phyloP scores from a whole-genome alignment of 1,140 invertebrate species.

The Trialeurodes vaporariorum region DNA sequence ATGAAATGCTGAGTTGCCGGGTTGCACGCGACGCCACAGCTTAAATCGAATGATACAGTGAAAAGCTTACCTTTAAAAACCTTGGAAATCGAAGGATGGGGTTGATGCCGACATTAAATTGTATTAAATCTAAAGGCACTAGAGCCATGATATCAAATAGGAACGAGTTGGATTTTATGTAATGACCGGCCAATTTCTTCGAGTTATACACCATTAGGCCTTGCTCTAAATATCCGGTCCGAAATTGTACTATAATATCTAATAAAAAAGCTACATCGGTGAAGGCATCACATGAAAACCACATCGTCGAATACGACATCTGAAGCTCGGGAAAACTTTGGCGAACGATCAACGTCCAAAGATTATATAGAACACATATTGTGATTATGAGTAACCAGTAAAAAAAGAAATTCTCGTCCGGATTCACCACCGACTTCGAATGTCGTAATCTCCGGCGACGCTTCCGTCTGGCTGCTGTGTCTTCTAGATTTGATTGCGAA shows the following conservation, averaged over 20 bases:
- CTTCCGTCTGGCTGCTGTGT: constrained; percentile 40
- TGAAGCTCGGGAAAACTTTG: constrained; percentile 88
- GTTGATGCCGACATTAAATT: constrained; percentile 63
- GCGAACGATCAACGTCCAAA: constrained; percentile 89
- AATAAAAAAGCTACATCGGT: constrained; percentile 76
- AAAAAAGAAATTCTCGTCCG: constrained; percentile 90
- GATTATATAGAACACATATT: constrained; percentile 81
- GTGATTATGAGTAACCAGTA: constrained; percentile 87
- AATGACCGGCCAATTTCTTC: constrained; percentile 78
- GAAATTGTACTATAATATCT: constrained; percentile 79
- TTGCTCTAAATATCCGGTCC: constrained; percentile 91
- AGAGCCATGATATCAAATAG: constrained; percentile 72
- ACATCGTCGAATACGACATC: constrained; percentile 52
- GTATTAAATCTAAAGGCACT: constrained; percentile 75
- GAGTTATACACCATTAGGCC: constrained; percentile 62
- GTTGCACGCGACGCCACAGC: too few species aligned
- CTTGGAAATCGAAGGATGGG: constrained; percentile 71
- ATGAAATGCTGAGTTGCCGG: too few species aligned
- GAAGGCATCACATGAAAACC: constrained; percentile 69
- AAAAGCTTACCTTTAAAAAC: constrained; percentile 54
- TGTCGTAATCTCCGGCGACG: constrained; percentile 48
- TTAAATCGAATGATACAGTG: not conserved
- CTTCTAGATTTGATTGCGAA: constrained; percentile 19
- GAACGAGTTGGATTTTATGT: constrained; percentile 72
- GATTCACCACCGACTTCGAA: constrained; percentile 80